Conservation (phyloP, 2,888 invertebrate genomes). For the Eulithis prunata region DNA sequence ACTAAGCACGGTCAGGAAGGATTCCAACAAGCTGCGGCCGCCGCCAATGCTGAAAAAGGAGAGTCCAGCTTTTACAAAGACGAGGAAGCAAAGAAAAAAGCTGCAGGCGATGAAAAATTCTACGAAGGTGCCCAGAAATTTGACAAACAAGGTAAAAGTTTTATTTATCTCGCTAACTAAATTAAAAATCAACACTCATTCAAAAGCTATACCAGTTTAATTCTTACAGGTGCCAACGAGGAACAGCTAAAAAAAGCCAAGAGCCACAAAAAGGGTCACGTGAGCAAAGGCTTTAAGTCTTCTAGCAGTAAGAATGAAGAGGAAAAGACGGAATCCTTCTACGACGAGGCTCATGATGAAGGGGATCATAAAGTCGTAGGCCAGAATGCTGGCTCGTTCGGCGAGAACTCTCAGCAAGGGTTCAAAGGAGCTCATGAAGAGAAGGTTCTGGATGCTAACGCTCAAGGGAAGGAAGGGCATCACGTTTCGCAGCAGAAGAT, state of each 20-base stretch:
- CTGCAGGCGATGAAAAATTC: conserved; percentile 84
- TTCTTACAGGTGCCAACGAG: conserved; percentile 76
- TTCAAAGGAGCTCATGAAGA: conserved; percentile 86
- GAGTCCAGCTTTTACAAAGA: conserved; percentile 81
- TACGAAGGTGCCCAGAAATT: conserved; percentile 84
- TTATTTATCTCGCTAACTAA: background rate
- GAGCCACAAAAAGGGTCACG: conserved; percentile 86
- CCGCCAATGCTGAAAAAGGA: conserved; percentile 82
- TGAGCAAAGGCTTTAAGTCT: conserved; percentile 87
- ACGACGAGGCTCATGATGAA: conserved; percentile 87
- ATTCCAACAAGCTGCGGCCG: conserved; percentile 81
- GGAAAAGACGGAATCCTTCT: conserved; percentile 86
- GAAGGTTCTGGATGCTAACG: conserved; percentile 82
- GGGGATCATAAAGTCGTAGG: conserved; percentile 84
- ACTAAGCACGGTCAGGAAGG: conserved; percentile 84
- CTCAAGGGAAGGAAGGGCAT: conserved; percentile 85
- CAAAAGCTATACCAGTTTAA: background rate
- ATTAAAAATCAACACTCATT: background rate
- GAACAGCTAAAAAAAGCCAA: conserved; percentile 82
- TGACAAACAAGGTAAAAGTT: conserved; percentile 81
- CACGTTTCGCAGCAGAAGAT: conserved; percentile 82
- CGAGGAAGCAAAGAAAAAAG: conserved; percentile 84
- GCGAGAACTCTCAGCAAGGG: conserved; percentile 82
- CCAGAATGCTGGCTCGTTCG: conserved; percentile 84
- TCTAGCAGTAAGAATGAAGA: conserved; percentile 88